Conservation (phyloP, 2,113 vertebrate genomes). For the Psephotus haematonotus region DNA sequence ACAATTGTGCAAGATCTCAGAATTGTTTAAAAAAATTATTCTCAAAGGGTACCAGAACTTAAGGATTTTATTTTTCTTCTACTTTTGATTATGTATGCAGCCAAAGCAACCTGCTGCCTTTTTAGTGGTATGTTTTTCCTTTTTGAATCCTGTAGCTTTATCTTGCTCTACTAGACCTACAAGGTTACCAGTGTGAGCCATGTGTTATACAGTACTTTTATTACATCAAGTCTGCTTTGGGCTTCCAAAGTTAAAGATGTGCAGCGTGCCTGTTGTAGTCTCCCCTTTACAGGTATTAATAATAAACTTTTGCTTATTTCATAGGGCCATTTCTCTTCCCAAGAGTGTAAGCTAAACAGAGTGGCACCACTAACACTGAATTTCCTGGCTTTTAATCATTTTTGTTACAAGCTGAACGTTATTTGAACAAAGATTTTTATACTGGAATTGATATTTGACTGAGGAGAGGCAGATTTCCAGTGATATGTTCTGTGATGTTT, state of each 20-base stretch:
- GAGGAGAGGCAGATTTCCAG: constrained; percentile 1
- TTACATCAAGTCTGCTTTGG: neutral
- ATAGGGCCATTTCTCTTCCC: neutral
- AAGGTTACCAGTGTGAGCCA: neutral
- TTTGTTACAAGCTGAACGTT: neutral
- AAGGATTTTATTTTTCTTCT: neutral
- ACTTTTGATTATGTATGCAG: neutral
- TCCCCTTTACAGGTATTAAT: neutral
- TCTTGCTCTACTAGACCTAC: neutral
- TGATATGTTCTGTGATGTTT: constrained; percentile 42
- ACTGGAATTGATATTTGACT: constrained; percentile 10
- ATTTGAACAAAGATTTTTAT: constrained; percentile 28
- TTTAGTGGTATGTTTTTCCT: neutral
- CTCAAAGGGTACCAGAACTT: neutral
- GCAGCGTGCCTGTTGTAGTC: neutral
- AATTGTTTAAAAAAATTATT: neutral
- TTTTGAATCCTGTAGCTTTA: neutral
- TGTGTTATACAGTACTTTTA: neutral
- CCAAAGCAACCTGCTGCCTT: neutral
- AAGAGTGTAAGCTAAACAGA: neutral
- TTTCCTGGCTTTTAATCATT: constrained; percentile 18
- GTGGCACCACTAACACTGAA: neutral
- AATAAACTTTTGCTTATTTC: neutral
- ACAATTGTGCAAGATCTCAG: neutral
- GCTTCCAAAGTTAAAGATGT: neutral